Conservation (phyloP, 2,888 invertebrate genomes). For the Tetheella fluctuosa region DNA sequence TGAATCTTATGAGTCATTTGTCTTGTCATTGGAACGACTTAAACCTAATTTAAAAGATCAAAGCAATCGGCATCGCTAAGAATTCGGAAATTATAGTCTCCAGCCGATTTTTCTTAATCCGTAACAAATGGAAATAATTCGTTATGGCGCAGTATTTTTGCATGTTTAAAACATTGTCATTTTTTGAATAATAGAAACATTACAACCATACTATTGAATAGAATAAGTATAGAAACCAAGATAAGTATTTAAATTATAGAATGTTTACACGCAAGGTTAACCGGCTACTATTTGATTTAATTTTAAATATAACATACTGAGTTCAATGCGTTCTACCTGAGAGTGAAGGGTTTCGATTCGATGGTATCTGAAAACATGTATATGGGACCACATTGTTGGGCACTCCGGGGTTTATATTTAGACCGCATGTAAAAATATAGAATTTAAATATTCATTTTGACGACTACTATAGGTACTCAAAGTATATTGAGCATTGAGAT, state of each 20-base stretch:
- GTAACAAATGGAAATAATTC: background rate
- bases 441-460: too few relatives aligned
- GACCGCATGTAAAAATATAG: too few relatives aligned
- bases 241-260: slow-evolving; percentile 29
- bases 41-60: background rate
- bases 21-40: background rate
- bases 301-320: slow-evolving; percentile 45
- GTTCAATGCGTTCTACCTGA: slow-evolving; percentile 24
- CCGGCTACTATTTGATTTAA: slow-evolving; percentile 41
- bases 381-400: background rate
- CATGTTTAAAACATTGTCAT: background rate
- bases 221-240: background rate
- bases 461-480: too few relatives aligned
- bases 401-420: too few relatives aligned
- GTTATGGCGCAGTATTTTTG: background rate
- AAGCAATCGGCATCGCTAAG: background rate
- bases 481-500: too few relatives aligned
- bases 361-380: background rate
- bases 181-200: too few relatives aligned
- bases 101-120: slow-evolving; percentile 1
- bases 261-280: slow-evolving; percentile 50
- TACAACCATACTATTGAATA: too few relatives aligned
- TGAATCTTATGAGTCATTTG: background rate
- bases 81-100: background rate
- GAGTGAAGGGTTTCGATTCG: slow-evolving; percentile 9